Percentiles rank a stretch among this genome's conserved stretches.
Conservation (phyloP, 2,888 invertebrate species). For the Melinaea menophilus region DNA sequence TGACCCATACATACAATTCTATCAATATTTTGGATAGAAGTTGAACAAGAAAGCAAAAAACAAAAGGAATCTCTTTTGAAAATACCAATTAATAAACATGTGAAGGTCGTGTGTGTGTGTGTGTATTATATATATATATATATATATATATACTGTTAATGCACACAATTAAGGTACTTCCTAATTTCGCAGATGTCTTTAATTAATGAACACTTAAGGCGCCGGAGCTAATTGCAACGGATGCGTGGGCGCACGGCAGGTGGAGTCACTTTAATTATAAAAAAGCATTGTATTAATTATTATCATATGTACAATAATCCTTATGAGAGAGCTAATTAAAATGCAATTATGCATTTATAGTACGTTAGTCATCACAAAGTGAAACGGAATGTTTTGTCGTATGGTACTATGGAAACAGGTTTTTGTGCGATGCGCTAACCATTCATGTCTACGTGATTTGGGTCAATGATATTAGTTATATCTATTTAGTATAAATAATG, state of each 20-base stretch:
- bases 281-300: no score
- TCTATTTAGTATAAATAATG: conserved; percentile 20
- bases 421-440: conserved; percentile 29
- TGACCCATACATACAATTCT: no score
- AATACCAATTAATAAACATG: no score
- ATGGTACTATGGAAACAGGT: conserved; percentile 18
- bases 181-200: conserved; percentile 20
- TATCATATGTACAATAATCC: no score
- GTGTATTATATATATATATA: no score
- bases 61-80: no score
- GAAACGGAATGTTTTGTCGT: conserved; percentile 9
- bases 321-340: no score
- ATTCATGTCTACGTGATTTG: conserved; percentile 32
- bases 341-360: no score
- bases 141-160: neutral
- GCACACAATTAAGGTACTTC: conserved; percentile 11
- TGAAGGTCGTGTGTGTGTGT: no score
- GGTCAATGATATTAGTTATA: conserved; percentile 26
- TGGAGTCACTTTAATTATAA: conserved; percentile 2
- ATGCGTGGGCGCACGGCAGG: conserved; percentile 27
- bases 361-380: no score
- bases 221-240: conserved; percentile 25
- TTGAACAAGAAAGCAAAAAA: no score
- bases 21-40: no score
- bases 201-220: conserved; percentile 21